Base-by-base conservation (phyloP, 2,113 vertebrate genomes). In the Melanostigma gelatinosum region DNA sequence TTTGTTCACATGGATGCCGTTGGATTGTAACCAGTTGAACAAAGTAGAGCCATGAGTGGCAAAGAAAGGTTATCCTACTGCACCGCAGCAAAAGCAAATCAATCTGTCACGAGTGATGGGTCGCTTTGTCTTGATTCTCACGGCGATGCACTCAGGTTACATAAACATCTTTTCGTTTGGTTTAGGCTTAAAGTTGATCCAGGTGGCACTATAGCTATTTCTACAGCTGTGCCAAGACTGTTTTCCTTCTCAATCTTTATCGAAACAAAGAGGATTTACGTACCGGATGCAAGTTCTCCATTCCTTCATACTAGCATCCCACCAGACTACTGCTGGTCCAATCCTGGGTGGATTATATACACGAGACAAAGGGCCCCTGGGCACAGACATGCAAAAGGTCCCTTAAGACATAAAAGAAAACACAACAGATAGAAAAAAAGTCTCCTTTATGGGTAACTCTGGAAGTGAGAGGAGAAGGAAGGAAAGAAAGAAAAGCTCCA, bases 91-190 rank as follows among this genome's bases (percentile, higher is more conserved):
- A 52, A 71, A 38, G 15, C 58, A 57, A 80, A 80, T 79, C 34
- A 77, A 9, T 55, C 54, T 63, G 62, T 54, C 34, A 55, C 22
- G 74, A 29, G 12, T 22, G 70, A 64, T 61, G 44, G 71, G n/a
- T 66, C 62, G 50, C 8, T 34, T 61, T n/a, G 63, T 67, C 65
- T 44, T n/a, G 66, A 54, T 54, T 72, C 65, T 60, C 27, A 61
- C 2, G 1, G 36, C 65, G 9, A 60, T 18, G 13, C 20, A 63
- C 24, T 80, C 22, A n/a, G 15, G 57, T 78, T 72, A 73, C 48
- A 36, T 50, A 75, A 89, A 91, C 67, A 83, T 58, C 16, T 58
- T n/a, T 64, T 4, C 60, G n/a, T 82, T 80, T 78, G 50, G 61
- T 79, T 60, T 52, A 16, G 44, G 48, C 27, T 76, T 29, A 42